These are phyloP conservation scores for Porites cylindrica DNA, from an alignment of 92 coral and sea anemone species.

Conservation along the genomic window DNA sequence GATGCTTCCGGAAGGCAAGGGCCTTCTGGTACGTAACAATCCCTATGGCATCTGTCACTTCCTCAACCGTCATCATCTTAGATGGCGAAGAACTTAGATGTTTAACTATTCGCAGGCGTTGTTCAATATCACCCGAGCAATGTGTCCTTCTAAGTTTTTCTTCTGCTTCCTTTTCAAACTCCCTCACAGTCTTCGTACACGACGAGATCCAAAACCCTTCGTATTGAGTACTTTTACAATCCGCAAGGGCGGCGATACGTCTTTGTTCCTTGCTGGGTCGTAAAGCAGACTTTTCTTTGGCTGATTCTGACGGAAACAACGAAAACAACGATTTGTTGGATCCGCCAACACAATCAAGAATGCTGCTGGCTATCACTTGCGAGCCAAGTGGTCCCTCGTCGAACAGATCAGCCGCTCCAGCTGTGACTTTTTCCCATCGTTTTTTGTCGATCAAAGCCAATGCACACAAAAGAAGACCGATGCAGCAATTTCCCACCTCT, in stretches of 20 bases:
- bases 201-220: slow-evolving; percentile 26
- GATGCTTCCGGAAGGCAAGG: not conserved
- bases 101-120: not conserved
- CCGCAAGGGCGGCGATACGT: slow-evolving; percentile 1
- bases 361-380: slow-evolving; percentile 6
- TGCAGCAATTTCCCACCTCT: slow-evolving; percentile 7
- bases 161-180: not conserved
- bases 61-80: slow-evolving; percentile 29
- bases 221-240: slow-evolving; percentile 10
- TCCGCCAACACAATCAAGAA: slow-evolving; percentile 6
- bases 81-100: not conserved
- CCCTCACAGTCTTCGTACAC: not conserved
- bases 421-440: slow-evolving; percentile 31
- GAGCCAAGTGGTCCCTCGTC: slow-evolving; percentile 10
- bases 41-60: slow-evolving; percentile 16
- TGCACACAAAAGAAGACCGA: slow-evolving; percentile 40
- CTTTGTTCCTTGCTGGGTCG: not conserved
- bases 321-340: not conserved
- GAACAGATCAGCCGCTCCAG: slow-evolving; percentile 14
- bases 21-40: slow-evolving; percentile 13
- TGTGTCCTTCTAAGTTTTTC: not conserved
- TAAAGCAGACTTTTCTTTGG: not conserved
- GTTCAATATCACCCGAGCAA: not conserved
- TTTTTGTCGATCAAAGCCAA: slow-evolving; percentile 24
- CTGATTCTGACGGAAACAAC: not conserved